A percentile compares a stretch with the other conserved stretches of the same genome.
Evolutionary conservation across 2,113 vertebrate species (phyloP).

Genomic region (Felis chaus): DNA sequence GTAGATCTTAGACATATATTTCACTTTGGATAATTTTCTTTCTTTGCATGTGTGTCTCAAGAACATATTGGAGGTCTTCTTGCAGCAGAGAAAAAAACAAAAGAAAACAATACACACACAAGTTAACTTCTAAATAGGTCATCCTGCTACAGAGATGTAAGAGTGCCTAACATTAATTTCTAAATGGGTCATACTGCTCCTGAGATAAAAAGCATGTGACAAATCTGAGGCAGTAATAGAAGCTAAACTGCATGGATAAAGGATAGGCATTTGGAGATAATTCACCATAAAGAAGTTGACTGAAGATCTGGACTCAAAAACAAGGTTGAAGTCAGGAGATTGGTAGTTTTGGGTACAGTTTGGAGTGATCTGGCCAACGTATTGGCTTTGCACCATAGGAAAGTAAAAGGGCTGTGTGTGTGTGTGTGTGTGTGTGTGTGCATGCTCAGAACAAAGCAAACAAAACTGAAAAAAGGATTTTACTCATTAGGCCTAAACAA

Average conservation of each 20-base stretch:
- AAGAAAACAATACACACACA: background rate
- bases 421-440: background rate
- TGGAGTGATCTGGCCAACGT: background rate
- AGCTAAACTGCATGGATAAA: background rate
- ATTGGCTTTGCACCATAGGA: background rate
- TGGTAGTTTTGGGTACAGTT: background rate
- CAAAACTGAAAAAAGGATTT: background rate
- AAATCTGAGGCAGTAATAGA: background rate
- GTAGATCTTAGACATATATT: background rate
- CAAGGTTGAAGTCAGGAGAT: background rate
- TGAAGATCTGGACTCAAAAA: background rate
- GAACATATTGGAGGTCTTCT: background rate
- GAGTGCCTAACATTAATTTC: slow-evolving; percentile 13
- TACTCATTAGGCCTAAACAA: background rate
- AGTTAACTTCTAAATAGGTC: slow-evolving; percentile 31
- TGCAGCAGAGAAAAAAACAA: background rate
- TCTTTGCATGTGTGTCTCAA: background rate
- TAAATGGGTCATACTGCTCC: background rate
- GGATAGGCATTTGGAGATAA: background rate
- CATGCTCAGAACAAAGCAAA: background rate
- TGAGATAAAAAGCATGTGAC: background rate
- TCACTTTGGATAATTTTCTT: background rate
- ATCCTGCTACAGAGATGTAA: background rate
- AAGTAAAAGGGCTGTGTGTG: background rate
- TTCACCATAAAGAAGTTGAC: background rate